Base-by-base conservation (phyloP, 2,888 invertebrate species). In the Lasioglossum marginatum region DNA sequence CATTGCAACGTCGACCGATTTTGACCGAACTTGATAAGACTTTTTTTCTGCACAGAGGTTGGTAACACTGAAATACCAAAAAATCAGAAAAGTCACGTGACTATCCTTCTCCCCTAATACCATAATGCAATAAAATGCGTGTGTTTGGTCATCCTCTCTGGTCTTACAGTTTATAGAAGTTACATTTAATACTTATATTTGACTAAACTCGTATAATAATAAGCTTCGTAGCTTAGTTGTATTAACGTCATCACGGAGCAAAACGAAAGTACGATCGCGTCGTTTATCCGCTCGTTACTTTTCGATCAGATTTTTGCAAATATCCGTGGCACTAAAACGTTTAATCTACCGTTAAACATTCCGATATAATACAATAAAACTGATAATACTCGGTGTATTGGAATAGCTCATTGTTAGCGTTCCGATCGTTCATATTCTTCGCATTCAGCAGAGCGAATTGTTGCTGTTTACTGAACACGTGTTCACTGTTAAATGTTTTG, bases 391-490 rank as follows among this genome's bases (percentile, higher is more conserved):
- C 37, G 37, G 8, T 68, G 10, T 4, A 68, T 37, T 37, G 23
- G 37, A 37, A 37, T 37, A 37, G 23, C 37, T 68, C 23, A 37
- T 34, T 68, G 31, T 31, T 63, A 63, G 19, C 3, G 19, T 37
- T 37, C 19, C 12, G 1, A 37, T 34, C 34, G 8, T 66, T 34
- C 8, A 34, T 66, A 66, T 37, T 23, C 66, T 37, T 68, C 12
- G 23, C 8, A n/a, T 40, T 57, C 57, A 27, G 12, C 2, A 16
- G 19, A 34, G 37, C 19, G n/a, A 27, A 27, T 79, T 48, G 23
- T 48, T 79, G 34, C 2, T 57, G 63, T 63, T 71, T 45, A 2
- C 16, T 16, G 60, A 70, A 63, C 82, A 87, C 87, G 87, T 87
- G 87, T 79, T 70, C 63, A 34, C 68, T 75, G 37, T 23, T 75